Conservation (phyloP, 2,888 invertebrate species). For the Scrobipalpa atriplicella region DNA sequence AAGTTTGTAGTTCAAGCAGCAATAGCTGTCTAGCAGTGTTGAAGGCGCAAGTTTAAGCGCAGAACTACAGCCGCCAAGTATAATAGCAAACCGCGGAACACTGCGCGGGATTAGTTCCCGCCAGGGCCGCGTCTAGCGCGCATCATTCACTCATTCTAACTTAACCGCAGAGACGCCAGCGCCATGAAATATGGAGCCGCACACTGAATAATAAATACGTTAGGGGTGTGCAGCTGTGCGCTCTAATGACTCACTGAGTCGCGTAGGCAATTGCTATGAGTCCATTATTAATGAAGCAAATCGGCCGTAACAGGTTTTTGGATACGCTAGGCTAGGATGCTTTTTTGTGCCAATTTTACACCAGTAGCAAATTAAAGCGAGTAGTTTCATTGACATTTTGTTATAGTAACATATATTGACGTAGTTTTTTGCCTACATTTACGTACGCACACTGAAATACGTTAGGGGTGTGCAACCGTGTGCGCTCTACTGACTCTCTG, state of each 20-base stretch:
- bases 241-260: conserved; percentile 19
- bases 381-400: too few relatives aligned
- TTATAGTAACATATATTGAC: too few relatives aligned
- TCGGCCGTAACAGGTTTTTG: not conserved
- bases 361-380: too few relatives aligned
- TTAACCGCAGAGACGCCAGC: conserved; percentile 51
- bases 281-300: not conserved
- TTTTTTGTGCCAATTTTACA: too few relatives aligned
- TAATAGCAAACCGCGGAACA: conserved; percentile 6
- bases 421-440: too few relatives aligned
- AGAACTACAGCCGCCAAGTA: not conserved
- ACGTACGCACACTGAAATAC: conserved; percentile 62
- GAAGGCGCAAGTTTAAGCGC: not conserved
- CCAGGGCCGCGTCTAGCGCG: conserved; percentile 33
- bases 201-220: conserved; percentile 65
- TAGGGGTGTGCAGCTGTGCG: conserved; percentile 25
- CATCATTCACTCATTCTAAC: conserved; percentile 55
- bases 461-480: conserved; percentile 30
- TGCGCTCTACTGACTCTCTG: conserved; percentile 18
- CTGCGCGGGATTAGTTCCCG: conserved; percentile 22
- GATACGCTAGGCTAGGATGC: not conserved
- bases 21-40: not conserved
- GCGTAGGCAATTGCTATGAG: conserved; percentile 6
- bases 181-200: conserved; percentile 59
- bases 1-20: not conserved